These are phyloP conservation scores for Pyrrhosoma nymphula DNA, from an alignment of 2,888 invertebrate genomes.

Conservation along the genomic window DNA sequence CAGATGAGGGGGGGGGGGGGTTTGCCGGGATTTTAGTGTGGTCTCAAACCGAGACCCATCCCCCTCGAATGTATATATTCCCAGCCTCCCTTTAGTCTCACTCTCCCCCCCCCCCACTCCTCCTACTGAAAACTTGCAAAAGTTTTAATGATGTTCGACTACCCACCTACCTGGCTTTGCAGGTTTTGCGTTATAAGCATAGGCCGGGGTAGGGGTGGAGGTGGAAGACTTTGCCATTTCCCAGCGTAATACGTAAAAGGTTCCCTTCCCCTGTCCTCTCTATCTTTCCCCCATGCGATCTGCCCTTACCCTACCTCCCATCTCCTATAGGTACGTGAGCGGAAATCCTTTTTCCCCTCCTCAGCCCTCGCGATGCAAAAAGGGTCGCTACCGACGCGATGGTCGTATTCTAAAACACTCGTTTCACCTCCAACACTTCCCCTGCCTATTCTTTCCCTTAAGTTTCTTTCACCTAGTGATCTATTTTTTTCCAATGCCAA, in stretches of 20 bases:
- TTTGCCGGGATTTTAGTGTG: neutral
- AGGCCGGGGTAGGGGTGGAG: neutral
- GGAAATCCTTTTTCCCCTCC: neutral
- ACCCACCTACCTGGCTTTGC: conserved; percentile 56
- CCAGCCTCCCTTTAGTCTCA: neutral
- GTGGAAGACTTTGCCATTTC: neutral
- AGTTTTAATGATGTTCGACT: conserved; percentile 66
- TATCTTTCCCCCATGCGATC: neutral
- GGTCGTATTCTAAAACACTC: neutral
- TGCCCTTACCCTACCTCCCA: neutral
- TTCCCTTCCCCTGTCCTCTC: neutral
- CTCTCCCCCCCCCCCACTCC: neutral
- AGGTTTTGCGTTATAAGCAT: conserved; percentile 59
- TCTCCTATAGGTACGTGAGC: neutral
- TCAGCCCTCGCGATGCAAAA: neutral
- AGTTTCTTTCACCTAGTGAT: no score
- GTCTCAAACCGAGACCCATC: neutral
- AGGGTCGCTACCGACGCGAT: neutral
- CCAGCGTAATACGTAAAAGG: neutral
- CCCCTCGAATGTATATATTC: conserved; percentile 19
- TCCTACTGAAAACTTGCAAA: conserved; percentile 57
- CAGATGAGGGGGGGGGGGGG: neutral
- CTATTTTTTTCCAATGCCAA: no score
- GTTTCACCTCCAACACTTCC: neutral
- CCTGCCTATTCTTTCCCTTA: no score